These are phyloP conservation scores for Pantherophis alleghaniensis DNA, from an alignment of 2,797 vertebrate genomes.

Conservation along the genomic window DNA sequence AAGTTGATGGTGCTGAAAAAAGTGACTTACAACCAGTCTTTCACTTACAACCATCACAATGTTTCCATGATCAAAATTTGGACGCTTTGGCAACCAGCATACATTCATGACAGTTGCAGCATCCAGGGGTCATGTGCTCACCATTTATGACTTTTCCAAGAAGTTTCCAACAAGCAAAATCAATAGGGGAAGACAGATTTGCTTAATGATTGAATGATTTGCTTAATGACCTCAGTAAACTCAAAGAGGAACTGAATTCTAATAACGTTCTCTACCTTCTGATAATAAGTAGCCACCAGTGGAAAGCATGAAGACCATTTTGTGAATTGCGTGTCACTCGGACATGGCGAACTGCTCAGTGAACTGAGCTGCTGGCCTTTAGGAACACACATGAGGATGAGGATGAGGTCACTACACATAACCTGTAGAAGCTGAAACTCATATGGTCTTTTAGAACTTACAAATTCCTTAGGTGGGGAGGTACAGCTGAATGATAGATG, in stretches of 20 bases:
- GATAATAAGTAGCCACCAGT: neutral
- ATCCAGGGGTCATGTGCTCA: too few species aligned
- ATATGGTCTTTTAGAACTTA: neutral
- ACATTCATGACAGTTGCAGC: too few species aligned
- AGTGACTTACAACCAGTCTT: neutral
- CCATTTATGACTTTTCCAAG: neutral
- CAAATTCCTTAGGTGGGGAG: neutral
- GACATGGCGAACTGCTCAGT: neutral
- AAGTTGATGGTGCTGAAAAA: neutral
- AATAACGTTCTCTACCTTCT: neutral
- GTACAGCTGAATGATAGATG: neutral
- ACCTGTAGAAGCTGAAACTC: neutral
- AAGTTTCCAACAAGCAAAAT: neutral
- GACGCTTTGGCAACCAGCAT: too few species aligned
- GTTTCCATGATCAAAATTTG: neutral
- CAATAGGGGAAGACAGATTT: neutral
- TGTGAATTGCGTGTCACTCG: neutral
- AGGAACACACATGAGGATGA: neutral
- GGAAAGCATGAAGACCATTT: neutral
- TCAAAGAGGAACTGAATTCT: neutral
- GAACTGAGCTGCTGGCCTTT: neutral
- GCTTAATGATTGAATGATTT: neutral
- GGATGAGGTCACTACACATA: neutral
- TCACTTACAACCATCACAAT: neutral
- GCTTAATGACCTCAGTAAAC: neutral